Conservation (phyloP, 2,113 vertebrate species). For the Panthera uncia region DNA sequence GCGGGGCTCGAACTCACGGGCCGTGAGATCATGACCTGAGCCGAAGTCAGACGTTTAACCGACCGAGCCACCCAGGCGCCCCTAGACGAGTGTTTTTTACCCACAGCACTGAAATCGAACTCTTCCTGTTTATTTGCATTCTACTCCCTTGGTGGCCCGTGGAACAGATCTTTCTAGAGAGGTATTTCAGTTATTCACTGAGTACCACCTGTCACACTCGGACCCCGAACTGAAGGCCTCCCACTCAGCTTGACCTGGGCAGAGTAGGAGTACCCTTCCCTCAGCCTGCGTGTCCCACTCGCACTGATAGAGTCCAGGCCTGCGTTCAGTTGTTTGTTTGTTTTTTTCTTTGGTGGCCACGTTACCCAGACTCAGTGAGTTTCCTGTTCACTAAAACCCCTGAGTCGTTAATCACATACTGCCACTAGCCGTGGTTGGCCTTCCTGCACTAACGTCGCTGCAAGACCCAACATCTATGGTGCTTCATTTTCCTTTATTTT, state of each 20-base stretch:
- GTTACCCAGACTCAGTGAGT: background rate
- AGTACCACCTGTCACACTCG: background rate
- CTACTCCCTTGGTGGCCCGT: background rate
- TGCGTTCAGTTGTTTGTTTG: background rate
- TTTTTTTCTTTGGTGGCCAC: background rate
- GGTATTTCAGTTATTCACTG: background rate
- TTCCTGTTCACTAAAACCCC: background rate
- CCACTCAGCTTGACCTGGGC: accelerated
- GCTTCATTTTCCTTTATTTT: background rate
- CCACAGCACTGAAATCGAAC: background rate
- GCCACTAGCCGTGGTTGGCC: accelerated
- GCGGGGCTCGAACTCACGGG: too few relatives aligned
- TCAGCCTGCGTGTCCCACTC: background rate
- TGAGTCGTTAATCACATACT: background rate
- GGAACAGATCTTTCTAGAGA: background rate
- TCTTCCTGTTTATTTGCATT: background rate
- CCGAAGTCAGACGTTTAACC: too few relatives aligned
- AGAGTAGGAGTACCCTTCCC: background rate
- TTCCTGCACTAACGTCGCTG: background rate
- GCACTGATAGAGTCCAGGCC: background rate
- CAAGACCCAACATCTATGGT: background rate
- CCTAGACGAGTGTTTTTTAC: background rate
- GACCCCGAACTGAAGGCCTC: too few relatives aligned
- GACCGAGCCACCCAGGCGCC: too few relatives aligned
- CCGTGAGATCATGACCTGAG: too few relatives aligned